These are phyloP conservation scores for Meganola albula DNA, from an alignment of 2,888 invertebrate genomes.

Conservation along the genomic window DNA sequence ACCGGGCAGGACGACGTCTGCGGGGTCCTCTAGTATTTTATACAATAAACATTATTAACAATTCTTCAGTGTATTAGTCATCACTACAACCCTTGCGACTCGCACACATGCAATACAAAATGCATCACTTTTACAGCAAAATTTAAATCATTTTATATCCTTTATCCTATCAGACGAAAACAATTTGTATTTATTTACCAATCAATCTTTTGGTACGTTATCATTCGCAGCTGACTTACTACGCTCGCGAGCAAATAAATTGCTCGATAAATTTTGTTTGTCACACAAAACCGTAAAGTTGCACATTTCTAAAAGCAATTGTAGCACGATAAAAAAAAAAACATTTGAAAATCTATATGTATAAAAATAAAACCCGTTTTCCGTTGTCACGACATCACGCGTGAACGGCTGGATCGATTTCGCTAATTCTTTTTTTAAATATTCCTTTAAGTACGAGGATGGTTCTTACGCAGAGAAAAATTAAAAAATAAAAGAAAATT, in stretches of 20 bases:
- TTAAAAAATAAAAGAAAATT: too few species aligned
- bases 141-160: slow-evolving; percentile 20
- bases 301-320: slow-evolving; percentile 20
- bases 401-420: too few species aligned
- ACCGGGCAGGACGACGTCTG: too few species aligned
- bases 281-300: slow-evolving; percentile 31
- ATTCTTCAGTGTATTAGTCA: neutral
- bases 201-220: slow-evolving; percentile 40
- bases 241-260: slow-evolving; percentile 36
- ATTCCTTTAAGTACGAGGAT: too few species aligned
- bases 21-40: neutral
- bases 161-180: slow-evolving; percentile 14
- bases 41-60: neutral
- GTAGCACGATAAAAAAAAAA: slow-evolving; percentile 20
- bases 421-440: too few species aligned
- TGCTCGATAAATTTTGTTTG: slow-evolving; percentile 39
- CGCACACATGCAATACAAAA: neutral
- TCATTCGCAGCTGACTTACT: slow-evolving; percentile 48
- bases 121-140: slow-evolving; percentile 17
- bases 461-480: too few species aligned
- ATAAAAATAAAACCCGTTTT: too few species aligned
- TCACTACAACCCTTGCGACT: too few species aligned
- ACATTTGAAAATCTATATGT: slow-evolving; percentile 14
- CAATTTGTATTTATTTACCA: slow-evolving; percentile 32
- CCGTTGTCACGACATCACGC: too few species aligned